Evolutionary conservation across 1,140 invertebrate genomes (phyloP), one percentile per base, ranked within the genome.

Genomic region (Lepidotrigona ventralis): DNA sequence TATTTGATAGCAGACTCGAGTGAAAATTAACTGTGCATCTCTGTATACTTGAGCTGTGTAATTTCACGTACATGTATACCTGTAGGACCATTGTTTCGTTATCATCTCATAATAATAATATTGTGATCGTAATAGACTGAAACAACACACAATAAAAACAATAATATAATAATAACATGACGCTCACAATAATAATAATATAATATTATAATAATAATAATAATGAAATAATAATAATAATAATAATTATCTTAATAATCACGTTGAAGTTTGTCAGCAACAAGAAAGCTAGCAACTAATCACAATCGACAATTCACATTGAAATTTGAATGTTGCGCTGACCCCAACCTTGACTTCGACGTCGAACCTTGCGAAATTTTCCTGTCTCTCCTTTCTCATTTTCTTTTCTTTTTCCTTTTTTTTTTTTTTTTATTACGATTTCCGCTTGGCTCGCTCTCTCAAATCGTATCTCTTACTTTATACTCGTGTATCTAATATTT

Each of bases 121-220:
- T 90, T 91, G 91, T 91, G 89, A 91, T 90, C 86, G 89, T 89
- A 91, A 88, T 92, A 93, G 90, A 89, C 90, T 90, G 90, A 94
- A 94, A 94, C 93, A 94, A 94, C 93, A 94, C 93, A 94, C 93
- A 94, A 94, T 94, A 93, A 94, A 94, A 94, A 94, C 93, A 94
- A 94, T 94, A 94, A 94, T 92, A 94, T 94, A 94, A 94, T 94
- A 93, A 93, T 93, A 94, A 94, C 92, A 91, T 93, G 92, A 91
- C 93, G 92, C 91, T 93, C 93, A 93, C 92, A 94, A 93, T 93
- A 90, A 92, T 92, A 91, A 90, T 92, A 89, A 91, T 92, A 90
- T 85, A 86, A 85, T 81, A 91, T 92, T 91, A 89, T 88, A 39
- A 91, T 90, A 91, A 92, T 92, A 88, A 90, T 60, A 60, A 92